These are phyloP conservation scores for Maconellicoccus hirsutus DNA, from an alignment of 1,140 invertebrate genomes.

Conservation along the genomic window DNA sequence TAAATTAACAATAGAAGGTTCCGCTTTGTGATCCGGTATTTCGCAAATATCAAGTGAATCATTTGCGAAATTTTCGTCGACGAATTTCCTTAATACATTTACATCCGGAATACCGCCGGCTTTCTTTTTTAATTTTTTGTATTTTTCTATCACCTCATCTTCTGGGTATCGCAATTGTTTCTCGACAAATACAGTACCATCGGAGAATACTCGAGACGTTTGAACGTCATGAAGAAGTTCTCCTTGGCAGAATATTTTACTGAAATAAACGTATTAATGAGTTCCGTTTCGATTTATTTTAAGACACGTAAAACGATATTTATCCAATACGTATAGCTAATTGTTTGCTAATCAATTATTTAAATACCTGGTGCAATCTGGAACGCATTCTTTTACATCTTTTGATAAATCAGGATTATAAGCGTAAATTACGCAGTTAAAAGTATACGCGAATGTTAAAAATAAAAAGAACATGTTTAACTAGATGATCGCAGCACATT, in stretches of 20 bases:
- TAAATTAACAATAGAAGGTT: conserved; percentile 46
- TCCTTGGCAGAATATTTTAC: conserved; percentile 6
- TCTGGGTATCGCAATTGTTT: background rate
- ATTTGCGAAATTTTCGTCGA: conserved; percentile 36
- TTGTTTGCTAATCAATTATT: no score
- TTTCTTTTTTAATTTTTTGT: conserved; percentile 1
- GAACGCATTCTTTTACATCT: background rate
- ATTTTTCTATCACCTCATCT: background rate
- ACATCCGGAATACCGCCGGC: conserved; percentile 25
- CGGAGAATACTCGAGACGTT: background rate
- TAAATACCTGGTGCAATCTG: background rate
- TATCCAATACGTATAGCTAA: no score
- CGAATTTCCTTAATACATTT: conserved; percentile 36
- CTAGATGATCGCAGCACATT: no score
- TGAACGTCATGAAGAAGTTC: background rate
- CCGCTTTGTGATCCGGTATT: conserved; percentile 50
- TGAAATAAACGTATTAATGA: background rate
- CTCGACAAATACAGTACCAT: background rate
- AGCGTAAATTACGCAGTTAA: background rate
- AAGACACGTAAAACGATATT: no score
- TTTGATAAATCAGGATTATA: background rate
- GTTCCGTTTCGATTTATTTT: no score
- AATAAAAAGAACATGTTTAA: no score
- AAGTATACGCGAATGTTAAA: no score
- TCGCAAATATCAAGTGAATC: conserved; percentile 35